Evolutionary conservation across 2,113 vertebrate species (phyloP).

Genomic region (Gasterosteus nipponicus): DNA sequence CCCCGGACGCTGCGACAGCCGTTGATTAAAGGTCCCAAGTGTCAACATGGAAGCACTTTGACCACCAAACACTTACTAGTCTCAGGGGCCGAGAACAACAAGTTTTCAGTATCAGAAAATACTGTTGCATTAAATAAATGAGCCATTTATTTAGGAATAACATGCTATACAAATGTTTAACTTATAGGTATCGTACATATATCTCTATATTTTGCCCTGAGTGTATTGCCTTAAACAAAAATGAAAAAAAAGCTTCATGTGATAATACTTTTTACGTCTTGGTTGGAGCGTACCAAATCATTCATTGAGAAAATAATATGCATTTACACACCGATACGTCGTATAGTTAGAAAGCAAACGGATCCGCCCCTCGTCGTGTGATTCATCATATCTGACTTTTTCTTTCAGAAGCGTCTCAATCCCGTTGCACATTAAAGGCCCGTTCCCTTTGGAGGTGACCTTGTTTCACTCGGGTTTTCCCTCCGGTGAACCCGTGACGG

Average conservation of each 20-base stretch:
- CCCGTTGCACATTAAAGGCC: not conserved
- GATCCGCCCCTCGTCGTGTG: not conserved
- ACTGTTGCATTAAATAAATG: not conserved
- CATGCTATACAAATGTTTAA: not conserved
- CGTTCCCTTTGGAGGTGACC: not conserved
- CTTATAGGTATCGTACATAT: no score
- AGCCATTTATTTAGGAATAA: not conserved
- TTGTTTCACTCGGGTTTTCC: conserved; percentile 10
- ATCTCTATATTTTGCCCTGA: no score
- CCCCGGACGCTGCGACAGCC: conserved; percentile 3
- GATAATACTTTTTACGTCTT: no score
- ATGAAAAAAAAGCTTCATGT: no score
- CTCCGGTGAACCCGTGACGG: not conserved
- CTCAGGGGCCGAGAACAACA: not conserved
- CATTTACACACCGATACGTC: no score
- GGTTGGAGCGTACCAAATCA: no score
- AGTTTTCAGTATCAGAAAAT: not conserved
- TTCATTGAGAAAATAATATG: no score
- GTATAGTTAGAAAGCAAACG: no score
- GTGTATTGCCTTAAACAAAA: no score
- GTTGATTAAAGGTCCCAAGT: conserved; percentile 36
- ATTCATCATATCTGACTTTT: conserved; percentile 1
- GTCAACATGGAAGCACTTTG: conserved; percentile 23
- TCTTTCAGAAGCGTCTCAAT: not conserved
- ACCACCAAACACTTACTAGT: not conserved